Conservation (phyloP, 2,888 invertebrate genomes). For the Mimachlamys varia region DNA sequence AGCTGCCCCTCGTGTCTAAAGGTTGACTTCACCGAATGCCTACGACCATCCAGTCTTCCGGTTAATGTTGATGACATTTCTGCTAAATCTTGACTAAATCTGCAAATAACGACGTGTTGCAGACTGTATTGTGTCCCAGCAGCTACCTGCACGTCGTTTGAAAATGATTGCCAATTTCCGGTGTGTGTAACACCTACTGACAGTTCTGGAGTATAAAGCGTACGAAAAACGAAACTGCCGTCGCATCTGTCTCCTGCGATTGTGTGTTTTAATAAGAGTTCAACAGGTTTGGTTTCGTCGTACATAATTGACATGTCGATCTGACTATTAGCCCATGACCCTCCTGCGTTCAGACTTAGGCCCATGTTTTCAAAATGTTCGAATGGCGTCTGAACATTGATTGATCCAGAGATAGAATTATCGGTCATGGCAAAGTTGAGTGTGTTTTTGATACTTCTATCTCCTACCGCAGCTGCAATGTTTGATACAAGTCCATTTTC, state of each 20-base stretch:
- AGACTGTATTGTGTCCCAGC: constrained; percentile 51
- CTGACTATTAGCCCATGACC: not conserved
- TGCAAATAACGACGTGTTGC: constrained; percentile 45
- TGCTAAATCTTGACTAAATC: constrained; percentile 42
- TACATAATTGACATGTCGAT: not conserved
- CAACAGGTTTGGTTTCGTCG: not conserved
- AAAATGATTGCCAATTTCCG: constrained; percentile 51
- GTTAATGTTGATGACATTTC: constrained; percentile 42
- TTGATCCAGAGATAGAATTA: constrained; percentile 37
- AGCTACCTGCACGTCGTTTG: constrained; percentile 41
- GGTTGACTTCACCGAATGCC: constrained; percentile 42
- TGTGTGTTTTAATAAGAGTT: not conserved
- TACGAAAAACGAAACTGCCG: constrained; percentile 1
- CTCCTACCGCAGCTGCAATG: not conserved
- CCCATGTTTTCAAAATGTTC: constrained; percentile 51
- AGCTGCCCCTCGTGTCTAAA: constrained; percentile 52
- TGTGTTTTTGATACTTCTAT: not conserved
- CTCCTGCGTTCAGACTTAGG: constrained; percentile 41
- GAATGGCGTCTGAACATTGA: constrained; percentile 45
- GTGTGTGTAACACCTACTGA: constrained; percentile 38
- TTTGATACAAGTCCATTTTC: not conserved
- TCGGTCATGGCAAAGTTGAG: not conserved
- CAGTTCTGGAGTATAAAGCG: constrained; percentile 13
- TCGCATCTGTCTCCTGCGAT: not conserved
- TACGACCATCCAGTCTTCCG: constrained; percentile 48